Evolutionary conservation across 2,888 invertebrate genomes (phyloP).

Genomic region (Aspidapion aeneum): DNA sequence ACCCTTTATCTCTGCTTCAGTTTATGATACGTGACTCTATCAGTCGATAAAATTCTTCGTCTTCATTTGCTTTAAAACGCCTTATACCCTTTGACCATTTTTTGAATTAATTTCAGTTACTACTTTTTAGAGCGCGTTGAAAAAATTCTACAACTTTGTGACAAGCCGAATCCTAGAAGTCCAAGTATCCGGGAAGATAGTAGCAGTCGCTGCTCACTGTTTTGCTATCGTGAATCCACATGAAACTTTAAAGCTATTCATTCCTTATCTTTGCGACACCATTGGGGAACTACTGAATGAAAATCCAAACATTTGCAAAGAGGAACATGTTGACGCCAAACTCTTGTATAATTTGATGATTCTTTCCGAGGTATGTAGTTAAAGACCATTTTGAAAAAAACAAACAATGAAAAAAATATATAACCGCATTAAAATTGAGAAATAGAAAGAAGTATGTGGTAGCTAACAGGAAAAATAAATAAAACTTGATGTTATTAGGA

Average conservation of each 20-base stretch:
- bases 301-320: slow-evolving; percentile 63
- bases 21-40: too few relatives aligned
- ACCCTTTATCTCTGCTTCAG: too few relatives aligned
- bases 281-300: slow-evolving; percentile 59
- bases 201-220: slow-evolving; percentile 67
- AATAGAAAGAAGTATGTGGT: too few relatives aligned
- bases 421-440: too few relatives aligned
- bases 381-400: too few relatives aligned
- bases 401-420: too few relatives aligned
- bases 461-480: too few relatives aligned
- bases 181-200: slow-evolving; percentile 76
- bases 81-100: too few relatives aligned
- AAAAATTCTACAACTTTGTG: slow-evolving; percentile 71
- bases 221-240: slow-evolving; percentile 65
- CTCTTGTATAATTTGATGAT: slow-evolving; percentile 74
- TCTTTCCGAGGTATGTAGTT: slow-evolving; percentile 57
- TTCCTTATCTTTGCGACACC: slow-evolving; percentile 69
- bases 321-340: slow-evolving; percentile 76
- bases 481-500: too few relatives aligned
- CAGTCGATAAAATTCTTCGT: too few relatives aligned
- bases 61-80: too few relatives aligned
- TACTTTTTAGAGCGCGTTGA: slow-evolving; percentile 60
- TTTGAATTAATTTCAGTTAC: too few relatives aligned
- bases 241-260: slow-evolving; percentile 65
- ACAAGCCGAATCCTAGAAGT: slow-evolving; percentile 77